Evolutionary conservation across 2,797 vertebrate species (phyloP).

Genomic region (Melopsittacus undulatus): DNA sequence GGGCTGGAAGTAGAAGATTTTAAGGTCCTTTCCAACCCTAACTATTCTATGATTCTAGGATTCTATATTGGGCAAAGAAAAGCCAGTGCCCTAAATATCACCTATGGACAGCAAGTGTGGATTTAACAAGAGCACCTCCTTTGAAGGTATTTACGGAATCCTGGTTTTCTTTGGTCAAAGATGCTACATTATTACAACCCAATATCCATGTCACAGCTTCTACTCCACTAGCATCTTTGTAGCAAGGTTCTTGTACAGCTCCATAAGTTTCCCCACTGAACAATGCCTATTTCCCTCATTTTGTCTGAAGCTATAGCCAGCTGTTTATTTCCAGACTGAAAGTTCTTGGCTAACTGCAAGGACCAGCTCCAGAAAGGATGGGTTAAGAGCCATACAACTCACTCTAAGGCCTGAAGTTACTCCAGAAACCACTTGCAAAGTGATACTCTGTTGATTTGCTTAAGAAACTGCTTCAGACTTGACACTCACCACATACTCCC

Average conservation of each 20-base stretch:
- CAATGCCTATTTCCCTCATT: neutral
- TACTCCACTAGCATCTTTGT: neutral
- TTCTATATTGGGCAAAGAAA: neutral
- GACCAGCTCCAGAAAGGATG: neutral
- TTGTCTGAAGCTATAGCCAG: neutral
- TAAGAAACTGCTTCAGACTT: neutral
- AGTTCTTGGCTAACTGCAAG: neutral
- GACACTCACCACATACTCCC: neutral
- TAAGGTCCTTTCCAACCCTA: neutral
- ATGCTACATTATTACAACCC: neutral
- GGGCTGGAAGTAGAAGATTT: neutral
- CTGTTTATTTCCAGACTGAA: neutral
- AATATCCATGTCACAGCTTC: neutral
- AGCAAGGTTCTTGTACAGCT: neutral
- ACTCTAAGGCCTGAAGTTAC: neutral
- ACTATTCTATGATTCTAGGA: neutral
- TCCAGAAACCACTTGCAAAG: neutral
- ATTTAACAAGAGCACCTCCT: neutral
- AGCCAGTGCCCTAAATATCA: neutral
- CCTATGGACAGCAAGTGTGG: neutral
- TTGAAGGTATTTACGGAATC: neutral
- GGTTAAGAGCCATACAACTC: neutral
- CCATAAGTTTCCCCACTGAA: neutral
- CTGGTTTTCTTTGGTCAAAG: neutral
- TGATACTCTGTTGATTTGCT: neutral